Base-by-base conservation (phyloP, 2,888 invertebrate genomes). In the Cordilura impudica region DNA sequence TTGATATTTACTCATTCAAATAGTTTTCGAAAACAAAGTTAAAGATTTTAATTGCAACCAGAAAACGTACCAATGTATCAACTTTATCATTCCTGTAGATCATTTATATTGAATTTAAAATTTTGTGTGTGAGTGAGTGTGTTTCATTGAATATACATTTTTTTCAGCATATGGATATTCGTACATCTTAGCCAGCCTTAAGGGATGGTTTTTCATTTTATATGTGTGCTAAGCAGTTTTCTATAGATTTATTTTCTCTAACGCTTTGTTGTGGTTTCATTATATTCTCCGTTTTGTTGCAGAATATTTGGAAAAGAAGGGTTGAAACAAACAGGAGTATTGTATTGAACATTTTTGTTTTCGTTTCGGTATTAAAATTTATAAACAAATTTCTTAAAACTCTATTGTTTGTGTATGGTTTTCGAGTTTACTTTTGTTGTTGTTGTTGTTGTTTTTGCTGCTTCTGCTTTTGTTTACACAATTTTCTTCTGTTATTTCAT, bases 351-450 rank as follows among this genome's bases (percentile, higher is more conserved):
- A 53, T 31, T 45, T 67, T 60, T 47, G n/a, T 72, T 63, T 14
- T 23, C 26, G 7, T 26, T 72, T 61, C 45, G 49, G 19, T 21
- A 5, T 23, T 23, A 2, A 51, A 51, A 51, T 3, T 26, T 26
- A 14, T 51, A 43, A 2, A 31, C 8, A 6, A 26, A 23, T n/a
- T 35, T 49, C 12, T 65, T 35, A 35, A 18, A 23, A 16, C 6
- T 49, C 56, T 65, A 16, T 76, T 70, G 56, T 70, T n/a, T 63
- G 5, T 51, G 14, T 43, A n/a, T 49, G 67, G 69, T 56, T 76
- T 69, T 56, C 70, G 69, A 76, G 63, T 76, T 75, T 45, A 49
- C 54, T 47, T 60, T 75, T 75, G 66, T 14, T 69, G 60, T 60
- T 74, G 51, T 73, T 51, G 54, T 18, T 18, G 12, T 39, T 14